Conservation (phyloP, 1,140 invertebrate species). For the Homalodisca vitripennis region DNA sequence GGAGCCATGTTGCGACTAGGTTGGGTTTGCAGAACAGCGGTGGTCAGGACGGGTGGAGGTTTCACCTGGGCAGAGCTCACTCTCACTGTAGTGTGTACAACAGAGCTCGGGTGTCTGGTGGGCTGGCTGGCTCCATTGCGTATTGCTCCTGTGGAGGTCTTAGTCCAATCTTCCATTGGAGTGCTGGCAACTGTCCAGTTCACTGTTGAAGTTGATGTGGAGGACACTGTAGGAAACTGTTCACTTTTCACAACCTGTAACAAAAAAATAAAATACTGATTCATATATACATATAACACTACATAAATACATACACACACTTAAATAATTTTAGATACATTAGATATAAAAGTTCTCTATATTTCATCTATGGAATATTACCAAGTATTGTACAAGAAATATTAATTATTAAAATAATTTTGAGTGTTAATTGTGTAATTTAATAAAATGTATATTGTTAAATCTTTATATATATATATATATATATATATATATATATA, state of each 20-base stretch:
- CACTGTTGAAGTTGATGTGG: background rate
- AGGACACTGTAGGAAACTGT: background rate
- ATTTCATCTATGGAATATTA: too few relatives aligned
- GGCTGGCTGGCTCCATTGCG: background rate
- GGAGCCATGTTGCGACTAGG: background rate
- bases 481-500: too few relatives aligned
- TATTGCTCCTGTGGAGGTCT: background rate
- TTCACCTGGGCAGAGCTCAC: background rate
- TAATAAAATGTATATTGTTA: too few relatives aligned
- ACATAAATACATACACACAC: too few relatives aligned
- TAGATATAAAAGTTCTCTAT: too few relatives aligned
- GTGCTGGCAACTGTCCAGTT: constrained; percentile 6
- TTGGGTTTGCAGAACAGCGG: constrained; percentile 10
- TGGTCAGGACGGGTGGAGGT: background rate
- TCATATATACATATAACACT: too few relatives aligned
- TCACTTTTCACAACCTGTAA: constrained; percentile 20
- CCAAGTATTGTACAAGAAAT: too few relatives aligned
- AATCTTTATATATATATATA: too few relatives aligned
- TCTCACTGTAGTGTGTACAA: constrained; percentile 1
- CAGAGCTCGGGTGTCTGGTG: background rate
- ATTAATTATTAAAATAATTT: too few relatives aligned
- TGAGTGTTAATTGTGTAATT: too few relatives aligned
- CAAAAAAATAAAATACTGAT: background rate
- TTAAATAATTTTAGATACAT: too few relatives aligned
- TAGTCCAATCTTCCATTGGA: background rate